Conservation (phyloP, 2,113 vertebrate genomes). For the Verasper variegatus region DNA sequence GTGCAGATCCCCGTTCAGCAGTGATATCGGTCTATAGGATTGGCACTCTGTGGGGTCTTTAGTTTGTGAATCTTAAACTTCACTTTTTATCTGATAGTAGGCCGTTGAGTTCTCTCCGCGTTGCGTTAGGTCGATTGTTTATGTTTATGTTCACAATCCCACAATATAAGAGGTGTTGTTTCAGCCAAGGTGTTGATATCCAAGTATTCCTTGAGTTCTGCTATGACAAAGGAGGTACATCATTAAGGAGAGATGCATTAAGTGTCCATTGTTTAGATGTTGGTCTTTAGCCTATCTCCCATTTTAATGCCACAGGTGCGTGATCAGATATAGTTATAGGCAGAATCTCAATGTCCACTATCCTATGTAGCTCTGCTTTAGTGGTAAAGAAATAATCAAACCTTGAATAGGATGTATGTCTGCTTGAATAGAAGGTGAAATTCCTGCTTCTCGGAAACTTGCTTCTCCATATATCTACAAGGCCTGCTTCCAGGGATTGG, state of each 20-base stretch:
- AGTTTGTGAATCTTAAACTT: too few relatives aligned
- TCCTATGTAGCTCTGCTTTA: background rate
- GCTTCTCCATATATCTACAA: constrained; percentile 6
- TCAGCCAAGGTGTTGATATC: background rate
- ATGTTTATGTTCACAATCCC: background rate
- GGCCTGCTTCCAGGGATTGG: background rate
- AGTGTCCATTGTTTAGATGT: too few relatives aligned
- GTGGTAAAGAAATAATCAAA: background rate
- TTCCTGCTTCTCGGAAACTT: background rate
- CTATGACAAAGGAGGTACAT: background rate
- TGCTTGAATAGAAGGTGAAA: constrained; percentile 6
- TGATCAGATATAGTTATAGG: background rate
- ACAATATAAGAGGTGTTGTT: background rate
- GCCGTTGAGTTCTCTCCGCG: too few relatives aligned
- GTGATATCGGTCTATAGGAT: background rate
- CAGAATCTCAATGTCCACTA: background rate
- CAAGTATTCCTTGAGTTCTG: background rate
- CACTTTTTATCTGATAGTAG: too few relatives aligned
- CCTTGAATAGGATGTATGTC: constrained; percentile 1
- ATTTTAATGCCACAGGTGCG: too few relatives aligned
- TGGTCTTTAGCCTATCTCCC: too few relatives aligned
- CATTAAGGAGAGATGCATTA: background rate
- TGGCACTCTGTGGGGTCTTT: background rate
- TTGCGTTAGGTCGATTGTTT: background rate
- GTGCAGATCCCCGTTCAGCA: background rate